Conservation (phyloP, 2,888 invertebrate species). For the Horisme vitalbata region DNA sequence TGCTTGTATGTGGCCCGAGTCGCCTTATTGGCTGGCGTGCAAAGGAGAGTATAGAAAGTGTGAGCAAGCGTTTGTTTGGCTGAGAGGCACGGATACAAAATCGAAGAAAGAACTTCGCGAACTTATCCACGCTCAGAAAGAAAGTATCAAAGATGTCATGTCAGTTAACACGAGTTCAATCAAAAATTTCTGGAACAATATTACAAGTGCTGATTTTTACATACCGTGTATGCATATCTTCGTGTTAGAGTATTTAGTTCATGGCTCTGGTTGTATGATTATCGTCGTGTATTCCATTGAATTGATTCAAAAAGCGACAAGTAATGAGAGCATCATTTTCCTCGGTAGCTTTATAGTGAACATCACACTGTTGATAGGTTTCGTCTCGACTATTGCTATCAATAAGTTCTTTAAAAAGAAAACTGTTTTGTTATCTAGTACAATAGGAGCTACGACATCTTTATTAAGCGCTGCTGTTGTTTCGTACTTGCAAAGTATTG, state of each 20-base stretch:
- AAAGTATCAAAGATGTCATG: background rate
- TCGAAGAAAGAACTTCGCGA: slow-evolving; percentile 28
- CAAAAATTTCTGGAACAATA: slow-evolving; percentile 4
- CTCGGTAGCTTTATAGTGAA: slow-evolving; percentile 14
- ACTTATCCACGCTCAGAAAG: slow-evolving; percentile 11
- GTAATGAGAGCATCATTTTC: slow-evolving; percentile 11
- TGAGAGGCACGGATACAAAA: slow-evolving; percentile 28
- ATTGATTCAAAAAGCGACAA: slow-evolving; percentile 15
- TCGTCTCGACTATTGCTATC: slow-evolving; percentile 2
- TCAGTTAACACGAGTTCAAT: background rate
- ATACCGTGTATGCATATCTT: slow-evolving; percentile 21
- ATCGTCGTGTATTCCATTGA: slow-evolving; percentile 20
- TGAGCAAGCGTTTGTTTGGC: slow-evolving; percentile 23
- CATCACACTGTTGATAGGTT: slow-evolving; percentile 7
- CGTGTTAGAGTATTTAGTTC: slow-evolving; percentile 13
- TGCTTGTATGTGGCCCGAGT: slow-evolving; percentile 32
- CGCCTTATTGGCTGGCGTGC: slow-evolving; percentile 37
- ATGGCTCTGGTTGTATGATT: no score
- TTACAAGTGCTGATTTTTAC: slow-evolving; percentile 20
- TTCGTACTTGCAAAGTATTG: background rate
- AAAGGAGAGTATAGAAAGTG: slow-evolving; percentile 30
- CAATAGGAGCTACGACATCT: background rate
- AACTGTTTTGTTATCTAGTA: slow-evolving; percentile 16
- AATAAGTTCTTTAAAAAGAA: slow-evolving; percentile 24
- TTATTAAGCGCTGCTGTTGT: background rate